Evolutionary conservation across 2,888 invertebrate genomes (phyloP).

Genomic region (Uropetala carovei): DNA sequence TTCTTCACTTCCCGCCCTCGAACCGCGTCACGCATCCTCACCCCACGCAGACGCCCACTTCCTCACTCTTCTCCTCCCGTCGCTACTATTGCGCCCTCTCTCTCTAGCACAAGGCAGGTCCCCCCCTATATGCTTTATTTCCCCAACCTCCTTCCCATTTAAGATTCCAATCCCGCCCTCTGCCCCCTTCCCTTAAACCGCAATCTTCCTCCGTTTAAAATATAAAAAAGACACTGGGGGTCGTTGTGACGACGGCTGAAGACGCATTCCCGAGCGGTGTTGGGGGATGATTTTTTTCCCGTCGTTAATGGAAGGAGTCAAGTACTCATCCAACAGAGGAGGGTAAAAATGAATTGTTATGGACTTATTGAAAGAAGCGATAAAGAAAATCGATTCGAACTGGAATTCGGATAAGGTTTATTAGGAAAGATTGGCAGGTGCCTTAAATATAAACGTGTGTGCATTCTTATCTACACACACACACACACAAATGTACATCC

Average conservation of each 20-base stretch:
- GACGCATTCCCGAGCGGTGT: background rate
- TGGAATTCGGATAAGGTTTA: too few species aligned
- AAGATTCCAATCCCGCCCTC: background rate
- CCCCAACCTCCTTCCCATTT: background rate
- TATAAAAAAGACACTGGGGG: background rate
- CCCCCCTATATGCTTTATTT: background rate
- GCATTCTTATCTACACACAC: background rate
- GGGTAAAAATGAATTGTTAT: background rate
- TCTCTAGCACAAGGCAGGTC: background rate
- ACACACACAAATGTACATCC: background rate
- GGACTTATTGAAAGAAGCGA: background rate
- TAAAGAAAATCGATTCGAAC: conserved; percentile 7
- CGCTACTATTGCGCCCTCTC: background rate
- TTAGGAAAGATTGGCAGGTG: too few species aligned
- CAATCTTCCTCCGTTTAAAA: background rate
- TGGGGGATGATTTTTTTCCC: background rate
- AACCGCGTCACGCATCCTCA: background rate
- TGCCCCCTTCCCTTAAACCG: conserved; percentile 1
- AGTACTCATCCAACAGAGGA: background rate
- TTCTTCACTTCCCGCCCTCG: background rate
- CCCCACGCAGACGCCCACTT: background rate
- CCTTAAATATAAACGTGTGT: too few species aligned
- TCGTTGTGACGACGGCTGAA: background rate
- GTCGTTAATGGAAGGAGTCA: background rate
- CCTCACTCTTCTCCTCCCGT: background rate